A percentile compares a stretch with the other conserved stretches of the same genome.
These are phyloP conservation scores for Laupala kohalensis DNA, from an alignment of 1,140 invertebrate genomes.

Conservation along the genomic window DNA sequence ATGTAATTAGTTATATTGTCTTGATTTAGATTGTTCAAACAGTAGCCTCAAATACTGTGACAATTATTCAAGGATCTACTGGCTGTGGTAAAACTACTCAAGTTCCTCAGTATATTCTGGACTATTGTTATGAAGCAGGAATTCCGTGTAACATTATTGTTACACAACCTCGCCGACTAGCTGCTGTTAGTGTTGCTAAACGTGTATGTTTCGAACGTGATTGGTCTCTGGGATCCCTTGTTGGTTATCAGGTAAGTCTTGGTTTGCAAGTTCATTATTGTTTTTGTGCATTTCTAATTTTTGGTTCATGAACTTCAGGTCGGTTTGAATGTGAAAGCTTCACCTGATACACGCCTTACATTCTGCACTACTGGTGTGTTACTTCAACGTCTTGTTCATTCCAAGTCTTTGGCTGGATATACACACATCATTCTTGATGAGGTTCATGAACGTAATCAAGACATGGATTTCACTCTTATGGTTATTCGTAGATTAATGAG, in stretches of 20 bases:
- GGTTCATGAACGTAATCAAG: constrained; percentile 88
- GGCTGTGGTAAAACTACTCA: constrained; percentile 71
- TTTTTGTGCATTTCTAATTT: background rate
- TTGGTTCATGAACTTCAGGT: no score
- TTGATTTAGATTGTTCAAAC: constrained; percentile 40
- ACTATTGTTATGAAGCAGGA: constrained; percentile 45
- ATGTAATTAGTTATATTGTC: background rate
- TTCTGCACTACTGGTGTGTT: constrained; percentile 74
- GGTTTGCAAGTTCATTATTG: background rate
- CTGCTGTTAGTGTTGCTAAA: constrained; percentile 67
- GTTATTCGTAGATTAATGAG: constrained; percentile 69
- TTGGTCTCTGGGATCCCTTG: constrained; percentile 59
- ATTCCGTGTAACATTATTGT: constrained; percentile 68
- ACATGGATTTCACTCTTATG: constrained; percentile 85
- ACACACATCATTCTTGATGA: constrained; percentile 93
- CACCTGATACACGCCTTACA: constrained; percentile 60
- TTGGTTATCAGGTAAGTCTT: constrained; percentile 63
- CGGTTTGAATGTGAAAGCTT: constrained; percentile 40
- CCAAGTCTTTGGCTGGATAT: constrained; percentile 39
- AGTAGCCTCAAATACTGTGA: constrained; percentile 49
- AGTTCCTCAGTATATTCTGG: constrained; percentile 77
- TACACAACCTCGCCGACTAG: constrained; percentile 75
- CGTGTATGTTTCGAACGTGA: constrained; percentile 63
- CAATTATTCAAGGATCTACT: constrained; percentile 80
- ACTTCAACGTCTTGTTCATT: constrained; percentile 43